phyloP scores from a whole-genome alignment of 2,113 vertebrate species.

The Tricholaema leucomelas region DNA sequence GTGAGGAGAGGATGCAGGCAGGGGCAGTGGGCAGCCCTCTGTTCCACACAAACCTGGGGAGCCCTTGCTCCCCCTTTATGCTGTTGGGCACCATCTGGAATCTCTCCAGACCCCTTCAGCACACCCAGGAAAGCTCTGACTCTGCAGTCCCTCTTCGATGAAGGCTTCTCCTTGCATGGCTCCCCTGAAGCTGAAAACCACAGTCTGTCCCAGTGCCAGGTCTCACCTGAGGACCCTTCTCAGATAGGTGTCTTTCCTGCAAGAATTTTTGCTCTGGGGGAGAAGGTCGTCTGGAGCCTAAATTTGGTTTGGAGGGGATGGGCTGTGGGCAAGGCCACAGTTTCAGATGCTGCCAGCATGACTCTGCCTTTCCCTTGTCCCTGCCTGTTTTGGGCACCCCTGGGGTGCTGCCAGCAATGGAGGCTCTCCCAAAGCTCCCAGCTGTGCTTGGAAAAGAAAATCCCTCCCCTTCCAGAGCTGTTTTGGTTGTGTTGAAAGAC shows the following conservation, averaged over 20 bases:
- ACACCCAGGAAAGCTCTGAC: not conserved
- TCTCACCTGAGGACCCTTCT: not conserved
- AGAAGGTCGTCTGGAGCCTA: conserved; percentile 47
- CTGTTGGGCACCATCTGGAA: accelerated
- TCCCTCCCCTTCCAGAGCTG: not conserved
- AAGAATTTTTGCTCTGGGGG: conserved; percentile 68
- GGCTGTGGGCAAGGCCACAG: not conserved
- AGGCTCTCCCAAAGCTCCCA: not conserved
- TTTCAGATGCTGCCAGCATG: conserved; percentile 52
- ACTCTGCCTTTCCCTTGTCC: not conserved
- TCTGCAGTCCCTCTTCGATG: not conserved
- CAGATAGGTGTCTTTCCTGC: conserved; percentile 26
- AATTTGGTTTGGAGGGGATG: not conserved
- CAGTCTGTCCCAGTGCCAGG: not conserved
- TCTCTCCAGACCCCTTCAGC: not conserved
- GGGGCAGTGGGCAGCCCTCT: not conserved
- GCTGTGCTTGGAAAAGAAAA: not conserved
- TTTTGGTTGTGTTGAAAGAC: not conserved
- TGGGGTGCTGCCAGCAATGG: not conserved
- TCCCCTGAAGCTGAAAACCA: not conserved
- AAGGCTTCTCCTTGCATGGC: accelerated
- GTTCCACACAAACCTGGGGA: not conserved
- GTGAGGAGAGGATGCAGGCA: not conserved
- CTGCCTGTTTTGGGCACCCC: not conserved
- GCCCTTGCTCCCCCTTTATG: not conserved